Conservation (phyloP, 2,888 invertebrate genomes). For the Gymnocheta viridis region DNA sequence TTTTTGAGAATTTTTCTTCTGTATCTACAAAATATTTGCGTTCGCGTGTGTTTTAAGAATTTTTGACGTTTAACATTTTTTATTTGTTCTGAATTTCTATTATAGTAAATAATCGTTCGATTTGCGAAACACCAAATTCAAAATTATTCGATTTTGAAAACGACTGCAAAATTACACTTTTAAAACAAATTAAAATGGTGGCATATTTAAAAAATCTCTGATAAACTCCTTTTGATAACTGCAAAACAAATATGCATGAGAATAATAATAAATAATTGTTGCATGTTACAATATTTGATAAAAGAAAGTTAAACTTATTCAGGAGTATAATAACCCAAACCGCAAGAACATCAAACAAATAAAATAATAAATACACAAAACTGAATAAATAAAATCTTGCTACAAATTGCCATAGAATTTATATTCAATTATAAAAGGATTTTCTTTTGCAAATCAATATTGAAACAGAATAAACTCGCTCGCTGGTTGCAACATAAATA, state of each 20-base stretch:
- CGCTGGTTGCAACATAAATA: neutral
- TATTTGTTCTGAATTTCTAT: too few species aligned
- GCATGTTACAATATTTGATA: slow-evolving; percentile 43
- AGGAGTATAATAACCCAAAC: neutral
- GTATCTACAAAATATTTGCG: too few species aligned
- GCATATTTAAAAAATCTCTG: neutral
- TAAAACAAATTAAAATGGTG: neutral
- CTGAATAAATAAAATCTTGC: neutral
- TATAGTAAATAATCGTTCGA: too few species aligned
- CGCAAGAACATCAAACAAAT: neutral
- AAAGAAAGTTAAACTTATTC: neutral
- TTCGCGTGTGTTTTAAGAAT: too few species aligned
- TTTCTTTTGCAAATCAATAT: slow-evolving; percentile 39
- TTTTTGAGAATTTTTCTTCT: too few species aligned
- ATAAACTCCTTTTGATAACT: neutral
- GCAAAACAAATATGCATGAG: neutral
- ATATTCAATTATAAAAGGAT: slow-evolving; percentile 51
- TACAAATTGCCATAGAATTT: slow-evolving; percentile 25
- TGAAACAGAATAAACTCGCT: slow-evolving; percentile 6
- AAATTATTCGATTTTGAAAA: too few species aligned
- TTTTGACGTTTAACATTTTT: too few species aligned
- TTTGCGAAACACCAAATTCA: too few species aligned
- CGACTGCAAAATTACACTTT: too few species aligned
- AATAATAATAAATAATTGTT: slow-evolving; percentile 13
- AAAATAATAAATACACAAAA: neutral